A percentile compares a stretch with the other conserved stretches of the same genome.
Evolutionary conservation across 1,140 invertebrate genomes (phyloP).

Genomic region (Vollenhovia emeryi): DNA sequence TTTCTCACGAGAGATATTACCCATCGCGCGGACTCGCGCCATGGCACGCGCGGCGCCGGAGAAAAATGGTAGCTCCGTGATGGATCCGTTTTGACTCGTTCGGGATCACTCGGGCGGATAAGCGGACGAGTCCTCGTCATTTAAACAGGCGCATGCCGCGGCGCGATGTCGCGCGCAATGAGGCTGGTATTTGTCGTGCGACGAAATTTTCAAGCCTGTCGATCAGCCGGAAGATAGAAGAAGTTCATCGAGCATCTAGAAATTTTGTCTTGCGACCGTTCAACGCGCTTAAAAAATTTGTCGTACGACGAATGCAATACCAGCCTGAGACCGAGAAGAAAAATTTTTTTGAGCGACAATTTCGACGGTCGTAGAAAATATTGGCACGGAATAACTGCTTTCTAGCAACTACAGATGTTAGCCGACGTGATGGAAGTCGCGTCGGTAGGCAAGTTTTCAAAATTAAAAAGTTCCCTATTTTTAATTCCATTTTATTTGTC

Average conservation of each 20-base stretch:
- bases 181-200: too few species aligned
- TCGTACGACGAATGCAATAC: too few species aligned
- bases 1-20: slow-evolving; percentile 38
- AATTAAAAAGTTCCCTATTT: background rate
- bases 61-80: slow-evolving; percentile 48
- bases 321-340: background rate
- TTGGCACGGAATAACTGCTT: background rate
- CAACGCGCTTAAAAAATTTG: too few species aligned
- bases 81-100: background rate
- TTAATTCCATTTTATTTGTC: background rate
- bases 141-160: background rate
- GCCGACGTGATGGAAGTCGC: background rate
- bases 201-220: too few species aligned
- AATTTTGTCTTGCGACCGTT: too few species aligned
- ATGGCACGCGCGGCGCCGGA: background rate
- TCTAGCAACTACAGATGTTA: background rate
- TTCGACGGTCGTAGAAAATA: background rate
- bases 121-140: background rate
- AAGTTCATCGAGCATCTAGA: too few species aligned
- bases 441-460: background rate
- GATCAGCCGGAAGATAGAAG: too few species aligned
- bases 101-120: background rate
- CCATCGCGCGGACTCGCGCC: slow-evolving; percentile 11
- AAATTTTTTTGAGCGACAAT: background rate
- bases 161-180: background rate